Evolutionary conservation across 2,113 vertebrate species (phyloP), one percentile per base, ranked within the genome.

Genomic region (Daubentonia madagascariensis): DNA sequence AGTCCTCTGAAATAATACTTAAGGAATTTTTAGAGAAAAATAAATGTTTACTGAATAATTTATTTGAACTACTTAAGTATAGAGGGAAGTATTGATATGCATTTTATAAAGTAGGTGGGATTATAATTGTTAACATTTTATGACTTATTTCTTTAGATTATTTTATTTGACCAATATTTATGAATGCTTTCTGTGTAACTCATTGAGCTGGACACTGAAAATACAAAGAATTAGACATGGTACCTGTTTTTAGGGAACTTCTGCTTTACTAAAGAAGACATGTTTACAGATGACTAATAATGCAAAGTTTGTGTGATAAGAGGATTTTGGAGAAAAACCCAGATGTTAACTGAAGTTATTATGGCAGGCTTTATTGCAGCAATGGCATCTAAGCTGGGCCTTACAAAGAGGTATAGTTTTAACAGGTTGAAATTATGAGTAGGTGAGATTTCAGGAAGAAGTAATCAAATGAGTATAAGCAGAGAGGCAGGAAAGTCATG

Each of bases 1-100:
- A 87, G n/a, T 92, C 11, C 40, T 96, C 11, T 98, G 68, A 96
- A 97, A 87, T 84, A 89, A 79, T 79, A 13, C 30, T 76, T 97
- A 72, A 91, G 63, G 67, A 75, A 68, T 97, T 25, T 57, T 67
- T 91, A 88, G 37, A 78, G 63, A 59, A 83, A 94, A 97, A 72
- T 30, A 83, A 91, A 91, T 94, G 11, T 83, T 50, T 95, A 11
- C 45, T 88, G 8, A 91, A 54, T 95, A 95, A 68, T 89, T 85
- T 86, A 59, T 72, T 87, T 96, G 72, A 91, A 14, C 37, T 94
- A 81, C 79, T 91, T 80, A 67, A 87, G n/a, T 76, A 73, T 10
- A 80, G 1, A 78, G 20, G 57, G 92, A 83, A 32, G 7, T 90
- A 57, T 23, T 65, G 20, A 43, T 73, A 75, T 61, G 6, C 7